phyloP scores from a whole-genome alignment of 1,140 invertebrate genomes.

The Ephestia elutella region DNA sequence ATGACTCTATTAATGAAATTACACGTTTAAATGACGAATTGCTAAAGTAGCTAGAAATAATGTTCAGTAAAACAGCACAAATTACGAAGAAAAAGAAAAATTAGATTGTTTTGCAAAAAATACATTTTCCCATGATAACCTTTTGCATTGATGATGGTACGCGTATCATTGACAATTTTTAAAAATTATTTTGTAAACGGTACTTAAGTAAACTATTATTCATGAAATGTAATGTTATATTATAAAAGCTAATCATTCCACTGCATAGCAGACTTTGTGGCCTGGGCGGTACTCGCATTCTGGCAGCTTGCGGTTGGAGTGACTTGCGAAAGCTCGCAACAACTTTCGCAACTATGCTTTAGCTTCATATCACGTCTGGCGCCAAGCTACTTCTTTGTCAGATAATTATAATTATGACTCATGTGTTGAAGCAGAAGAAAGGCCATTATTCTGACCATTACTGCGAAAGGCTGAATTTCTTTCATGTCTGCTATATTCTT shows the following conservation, averaged over 20 bases:
- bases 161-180: no score
- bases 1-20: no score
- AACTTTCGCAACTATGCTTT: conserved; percentile 33
- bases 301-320: conserved; percentile 23
- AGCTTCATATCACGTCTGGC: conserved; percentile 21
- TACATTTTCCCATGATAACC: no score
- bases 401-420: background rate
- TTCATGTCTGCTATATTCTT: background rate
- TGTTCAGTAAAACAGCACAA: no score
- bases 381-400: conserved; percentile 7
- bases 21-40: no score
- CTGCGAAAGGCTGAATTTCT: background rate
- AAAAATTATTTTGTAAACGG: no score
- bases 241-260: conserved; percentile 1
- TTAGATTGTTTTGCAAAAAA: no score
- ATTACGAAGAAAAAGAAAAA: no score
- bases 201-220: no score
- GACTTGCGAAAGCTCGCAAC: conserved; percentile 29
- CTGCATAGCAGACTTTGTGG: conserved; percentile 21
- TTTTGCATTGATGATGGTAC: no score
- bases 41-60: no score
- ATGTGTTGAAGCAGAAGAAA: background rate
- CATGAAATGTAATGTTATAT: no score
- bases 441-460: background rate
- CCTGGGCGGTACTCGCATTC: conserved; percentile 27